A percentile compares a stretch with the other conserved stretches of the same genome.
phyloP scores from a whole-genome alignment of 2,797 vertebrate species.

The Synanceia verrucosa region DNA sequence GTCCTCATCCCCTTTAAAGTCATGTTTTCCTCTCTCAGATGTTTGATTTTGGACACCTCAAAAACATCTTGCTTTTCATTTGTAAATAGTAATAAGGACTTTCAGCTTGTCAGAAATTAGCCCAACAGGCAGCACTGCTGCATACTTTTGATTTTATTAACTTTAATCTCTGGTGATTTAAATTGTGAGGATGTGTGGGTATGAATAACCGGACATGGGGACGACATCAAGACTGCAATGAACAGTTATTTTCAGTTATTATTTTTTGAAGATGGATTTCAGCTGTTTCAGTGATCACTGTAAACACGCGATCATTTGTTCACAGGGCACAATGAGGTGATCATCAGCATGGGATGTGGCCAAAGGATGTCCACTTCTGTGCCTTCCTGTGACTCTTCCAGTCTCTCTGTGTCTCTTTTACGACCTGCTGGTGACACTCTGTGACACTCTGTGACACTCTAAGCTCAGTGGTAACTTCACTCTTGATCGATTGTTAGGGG shows the following conservation, averaged over 20 bases:
- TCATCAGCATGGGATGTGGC: too few relatives aligned
- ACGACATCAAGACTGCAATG: neutral
- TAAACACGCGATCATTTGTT: too few relatives aligned
- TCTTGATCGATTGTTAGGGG: too few relatives aligned
- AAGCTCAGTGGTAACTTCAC: too few relatives aligned
- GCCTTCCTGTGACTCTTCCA: too few relatives aligned
- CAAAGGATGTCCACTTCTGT: too few relatives aligned
- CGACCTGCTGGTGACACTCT: too few relatives aligned
- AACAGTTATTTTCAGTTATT: neutral
- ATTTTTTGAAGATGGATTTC: too few relatives aligned
- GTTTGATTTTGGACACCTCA: neutral
- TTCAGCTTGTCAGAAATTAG: neutral
- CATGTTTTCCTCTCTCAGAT: neutral
- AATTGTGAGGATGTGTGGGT: neutral
- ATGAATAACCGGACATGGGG: neutral
- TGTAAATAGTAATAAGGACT: neutral
- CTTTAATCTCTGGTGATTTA: neutral
- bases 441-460: too few relatives aligned
- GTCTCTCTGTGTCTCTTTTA: too few relatives aligned
- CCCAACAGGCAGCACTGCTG: neutral
- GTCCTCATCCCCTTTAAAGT: neutral
- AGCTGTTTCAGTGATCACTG: too few relatives aligned
- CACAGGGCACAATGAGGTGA: too few relatives aligned
- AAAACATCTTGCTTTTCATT: neutral
- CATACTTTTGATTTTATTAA: neutral